Conservation (phyloP, 2,113 vertebrate species). For the Falcunculus frontatus region DNA sequence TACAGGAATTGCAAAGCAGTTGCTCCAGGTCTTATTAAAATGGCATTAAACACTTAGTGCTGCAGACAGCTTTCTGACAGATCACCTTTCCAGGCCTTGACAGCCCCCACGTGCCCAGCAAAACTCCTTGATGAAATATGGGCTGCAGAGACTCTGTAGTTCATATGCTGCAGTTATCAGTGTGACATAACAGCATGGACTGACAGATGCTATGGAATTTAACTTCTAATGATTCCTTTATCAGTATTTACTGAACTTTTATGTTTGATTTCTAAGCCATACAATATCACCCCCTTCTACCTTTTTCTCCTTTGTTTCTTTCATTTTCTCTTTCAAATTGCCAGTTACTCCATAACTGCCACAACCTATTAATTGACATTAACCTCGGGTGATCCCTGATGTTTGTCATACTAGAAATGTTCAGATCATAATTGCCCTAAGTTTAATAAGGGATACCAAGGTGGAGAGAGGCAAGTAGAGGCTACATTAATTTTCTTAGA, state of each 20-base stretch:
- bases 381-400: not conserved
- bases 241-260: not conserved
- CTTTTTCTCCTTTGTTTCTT: not conserved
- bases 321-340: slow-evolving; percentile 12
- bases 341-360: not conserved
- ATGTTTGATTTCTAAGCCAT: not conserved
- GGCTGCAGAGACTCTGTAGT: not conserved
- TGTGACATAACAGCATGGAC: not conserved
- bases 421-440: slow-evolving; percentile 1
- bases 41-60: not conserved
- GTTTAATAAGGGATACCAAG: slow-evolving; percentile 42
- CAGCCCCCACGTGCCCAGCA: not conserved
- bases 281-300: not conserved
- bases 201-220: not conserved
- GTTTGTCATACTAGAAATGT: slow-evolving; percentile 24
- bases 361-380: slow-evolving; percentile 38
- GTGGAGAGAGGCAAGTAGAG: not conserved
- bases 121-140: not conserved
- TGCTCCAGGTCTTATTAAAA: not conserved
- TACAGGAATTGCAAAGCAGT: not conserved
- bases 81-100: not conserved
- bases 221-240: not conserved
- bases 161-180: not conserved
- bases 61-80: not conserved
- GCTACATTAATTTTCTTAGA: slow-evolving; percentile 18